Base-by-base conservation (phyloP, 2,797 vertebrate genomes). In the Selene dorsalis region DNA sequence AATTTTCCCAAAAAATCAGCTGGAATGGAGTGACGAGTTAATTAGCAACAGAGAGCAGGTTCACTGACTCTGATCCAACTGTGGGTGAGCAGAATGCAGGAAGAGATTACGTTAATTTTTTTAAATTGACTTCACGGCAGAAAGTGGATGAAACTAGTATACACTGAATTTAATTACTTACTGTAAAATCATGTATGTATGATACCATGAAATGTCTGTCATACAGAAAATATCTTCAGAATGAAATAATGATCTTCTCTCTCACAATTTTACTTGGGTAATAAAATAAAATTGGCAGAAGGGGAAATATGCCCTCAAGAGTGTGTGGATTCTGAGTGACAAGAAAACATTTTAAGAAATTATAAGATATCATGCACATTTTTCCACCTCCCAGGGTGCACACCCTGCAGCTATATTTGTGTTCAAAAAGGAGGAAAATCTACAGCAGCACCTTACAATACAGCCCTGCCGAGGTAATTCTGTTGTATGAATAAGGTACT, bases 21-120 rank as follows among this genome's bases (percentile, higher is more conserved):
- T 80, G 80, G 77, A 67, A 71, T 17, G 24, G 67, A 87, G 63
- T 91, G 61, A 53, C 2, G 0, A 80, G 88, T 93, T 83, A 87
- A 89, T 83, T 81, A 87, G 89, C 89, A 92, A 92, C 87, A 85
- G 76, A 70, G 79, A 88, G 73, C 72, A 78, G 86, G 69, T 87
- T 84, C 88, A 65, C 57, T 7, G 10, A 79, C 28, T 75, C 30
- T 66, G 69, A 79, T 87, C 79, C 81, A 61, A 75, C 57, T 58
- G 76, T 60, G 69, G 71, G 75, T 62, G 84, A 88, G 69, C 69
- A 64, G 79, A 68, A 77, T 41, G 66, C 65, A 68, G 61, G 13
- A 61, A 59, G 64, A 63, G 75, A 79, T 86, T 71, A 79, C 10
- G 17, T 64, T 38, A 63, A 69, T 68, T 32, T 32, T 35, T 39